Evolutionary conservation across 1,140 invertebrate species (phyloP).

Genomic region (Catajapyx aquilonaris): DNA sequence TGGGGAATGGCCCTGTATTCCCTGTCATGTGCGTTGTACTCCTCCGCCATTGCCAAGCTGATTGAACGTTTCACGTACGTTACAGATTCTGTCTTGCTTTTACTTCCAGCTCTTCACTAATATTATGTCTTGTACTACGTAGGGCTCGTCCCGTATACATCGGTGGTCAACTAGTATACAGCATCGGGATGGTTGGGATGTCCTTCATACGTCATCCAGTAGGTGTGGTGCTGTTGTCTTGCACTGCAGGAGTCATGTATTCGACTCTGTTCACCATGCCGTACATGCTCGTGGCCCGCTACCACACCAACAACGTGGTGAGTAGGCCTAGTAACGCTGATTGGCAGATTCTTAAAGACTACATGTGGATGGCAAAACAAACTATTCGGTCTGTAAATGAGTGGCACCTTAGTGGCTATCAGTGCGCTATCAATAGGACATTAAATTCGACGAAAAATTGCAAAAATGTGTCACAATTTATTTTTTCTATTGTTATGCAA

Average conservation of each 20-base stretch:
- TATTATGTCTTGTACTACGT: conserved; percentile 10
- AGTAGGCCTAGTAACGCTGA: too few species aligned
- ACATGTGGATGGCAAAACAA: too few species aligned
- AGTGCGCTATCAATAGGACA: too few species aligned
- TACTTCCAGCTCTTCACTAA: neutral
- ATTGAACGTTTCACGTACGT: conserved; percentile 59
- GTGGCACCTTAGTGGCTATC: too few species aligned
- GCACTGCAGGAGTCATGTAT: conserved; percentile 88
- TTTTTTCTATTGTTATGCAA: too few species aligned
- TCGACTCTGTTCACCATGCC: conserved; percentile 95
- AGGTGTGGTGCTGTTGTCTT: conserved; percentile 72
- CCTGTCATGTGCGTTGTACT: conserved; percentile 80
- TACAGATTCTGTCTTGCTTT: neutral
- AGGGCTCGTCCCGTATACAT: conserved; percentile 75
- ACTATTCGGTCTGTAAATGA: too few species aligned
- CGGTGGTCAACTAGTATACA: conserved; percentile 74
- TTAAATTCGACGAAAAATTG: too few species aligned
- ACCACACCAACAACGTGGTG: conserved; percentile 70
- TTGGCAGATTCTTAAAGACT: too few species aligned
- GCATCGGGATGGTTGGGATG: conserved; percentile 72
- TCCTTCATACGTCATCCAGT: conserved; percentile 48
- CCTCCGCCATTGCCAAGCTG: conserved; percentile 65
- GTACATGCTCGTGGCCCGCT: conserved; percentile 78
- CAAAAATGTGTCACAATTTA: too few species aligned
- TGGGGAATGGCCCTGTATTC: conserved; percentile 96